Base-by-base conservation (phyloP, 30 jellyfish, hydroid and myxozoan genomes). In the Mastigias papua region DNA sequence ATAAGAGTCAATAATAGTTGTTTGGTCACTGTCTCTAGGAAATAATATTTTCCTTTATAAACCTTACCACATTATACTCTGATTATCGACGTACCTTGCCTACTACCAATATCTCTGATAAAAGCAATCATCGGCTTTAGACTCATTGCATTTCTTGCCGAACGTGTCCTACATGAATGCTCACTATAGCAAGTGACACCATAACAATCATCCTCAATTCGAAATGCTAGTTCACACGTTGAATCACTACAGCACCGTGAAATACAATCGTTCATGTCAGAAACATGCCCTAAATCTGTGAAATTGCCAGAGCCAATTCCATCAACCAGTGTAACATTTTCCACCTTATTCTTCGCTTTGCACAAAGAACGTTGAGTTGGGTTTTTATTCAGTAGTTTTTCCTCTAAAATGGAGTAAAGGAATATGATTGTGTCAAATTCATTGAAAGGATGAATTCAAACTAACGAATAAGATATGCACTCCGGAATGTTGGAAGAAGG, bases 231-330 rank as follows among this genome's bases (percentile, higher is more conserved):
- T 34, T 94, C 93, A 74, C 98, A 94, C n/a, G 69, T 42, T 19
- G 89, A 69, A 69, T 89, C 95, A 27, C 69, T 69, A 64, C 98
- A 94, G 66, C 98, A 94, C 21, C 97, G 88, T 7, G 92, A 76
- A 62, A 89, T 66, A 82, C 98, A 94, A 62, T 94, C 97, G 66
- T 89, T 94, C 97, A 94, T 89, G 67, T 65, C 85, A 21, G 94
- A 33, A 32, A 86, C 94, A 62, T 89, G 97, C 48, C 98, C 98
- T 77, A 94, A 34, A 70, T 94, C 98, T 1, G 98, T 81, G 86
- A 94, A 94, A 62, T 94, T 94, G 16, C 98, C 98, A 21, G 98
- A 91, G 32, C 91, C 89, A 73, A 94, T 94, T 4, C 98, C 98
- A 73, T 86, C 97, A 20, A 94, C 90, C 9, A 94, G 85, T n/a